Base-by-base conservation (phyloP, 35 echinoderm and acorn worm species). In the Ptychodera flava region DNA sequence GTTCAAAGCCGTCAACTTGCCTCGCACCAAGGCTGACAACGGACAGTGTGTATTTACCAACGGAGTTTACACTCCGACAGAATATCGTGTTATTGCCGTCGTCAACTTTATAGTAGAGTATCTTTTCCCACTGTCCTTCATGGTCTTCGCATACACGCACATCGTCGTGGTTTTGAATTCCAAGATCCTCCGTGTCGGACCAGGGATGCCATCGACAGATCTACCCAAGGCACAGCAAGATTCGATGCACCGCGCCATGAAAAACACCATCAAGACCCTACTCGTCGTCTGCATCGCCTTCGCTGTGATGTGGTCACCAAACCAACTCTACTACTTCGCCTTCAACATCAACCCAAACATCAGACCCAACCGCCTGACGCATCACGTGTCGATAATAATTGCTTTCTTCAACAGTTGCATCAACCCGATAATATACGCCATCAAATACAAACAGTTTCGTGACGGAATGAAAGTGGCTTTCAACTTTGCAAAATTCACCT, bases 81-180 rank as follows among this genome's bases (percentile, higher is more conserved):
- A 82, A 35, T 77, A n/a, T 36, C 35, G 81, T 38, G 36, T 35
- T 77, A 36, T 29, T 28, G 84, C 36, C 29, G 15, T 33, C 10
- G n/a, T n/a, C n/a, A n/a, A n/a, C n/a, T n/a, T n/a, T n/a, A n/a
- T n/a, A n/a, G n/a, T n/a, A n/a, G 77, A 35, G 0, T 83, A 78
- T 38, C 64, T 89, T 31, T 30, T 45, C 1, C 45, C 85, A 0
- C 78, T 81, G 16, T 84, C 88, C 29, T 89, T 89, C n/a, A 89
- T 89, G 88, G 76, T 53, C 0, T 89, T 89, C 32, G 52, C 88
- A 28, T 89, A 89, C 81, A 30, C 81, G 32, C 38, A 82, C 32
- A 89, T 89, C 81, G 78, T 89, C 22, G 45, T 82, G 15, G 85
- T 76, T 84, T 76, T 89, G 1, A 53, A 15, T 29, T 76, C 76